Evolutionary conservation across 2,888 invertebrate genomes (phyloP).

Genomic region (Drosophila dives): DNA sequence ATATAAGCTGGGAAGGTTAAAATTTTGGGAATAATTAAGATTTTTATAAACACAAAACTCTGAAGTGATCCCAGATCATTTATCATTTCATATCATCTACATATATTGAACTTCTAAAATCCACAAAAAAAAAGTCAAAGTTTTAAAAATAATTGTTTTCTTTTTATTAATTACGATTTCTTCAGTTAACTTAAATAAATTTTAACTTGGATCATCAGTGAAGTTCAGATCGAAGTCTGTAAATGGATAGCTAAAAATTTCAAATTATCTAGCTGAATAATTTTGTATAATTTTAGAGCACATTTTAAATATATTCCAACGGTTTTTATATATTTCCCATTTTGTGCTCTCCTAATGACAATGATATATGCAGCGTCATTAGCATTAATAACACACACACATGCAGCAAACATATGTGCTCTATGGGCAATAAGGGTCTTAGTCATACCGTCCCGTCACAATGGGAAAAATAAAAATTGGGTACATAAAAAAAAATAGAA

Average conservation of each 20-base stretch:
- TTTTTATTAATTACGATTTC: background rate
- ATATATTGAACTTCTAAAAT: background rate
- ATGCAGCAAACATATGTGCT: constrained; percentile 36
- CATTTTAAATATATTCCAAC: constrained; percentile 40
- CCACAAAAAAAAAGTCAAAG: background rate
- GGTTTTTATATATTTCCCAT: constrained; percentile 32
- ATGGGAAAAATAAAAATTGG: constrained; percentile 13
- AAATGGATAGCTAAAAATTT: background rate
- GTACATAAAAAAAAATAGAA: constrained; percentile 18
- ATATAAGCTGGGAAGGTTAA: background rate
- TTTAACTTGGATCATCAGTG: no score
- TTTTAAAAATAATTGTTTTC: no score
- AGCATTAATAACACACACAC: constrained; percentile 42
- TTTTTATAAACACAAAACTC: background rate
- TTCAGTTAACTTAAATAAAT: background rate
- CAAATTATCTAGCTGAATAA: background rate
- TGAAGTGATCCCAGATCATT: background rate
- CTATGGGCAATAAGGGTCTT: constrained; percentile 46
- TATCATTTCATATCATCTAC: background rate
- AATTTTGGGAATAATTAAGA: background rate
- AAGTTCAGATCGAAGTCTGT: background rate
- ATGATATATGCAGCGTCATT: constrained; percentile 66
- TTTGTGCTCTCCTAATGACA: constrained; percentile 46
- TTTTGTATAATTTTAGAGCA: background rate
- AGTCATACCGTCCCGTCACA: constrained; percentile 40